Percentiles rank a stretch among this genome's conserved stretches.
Evolutionary conservation across 2,113 vertebrate genomes (phyloP).

Genomic region (Heterocephalus glaber): DNA sequence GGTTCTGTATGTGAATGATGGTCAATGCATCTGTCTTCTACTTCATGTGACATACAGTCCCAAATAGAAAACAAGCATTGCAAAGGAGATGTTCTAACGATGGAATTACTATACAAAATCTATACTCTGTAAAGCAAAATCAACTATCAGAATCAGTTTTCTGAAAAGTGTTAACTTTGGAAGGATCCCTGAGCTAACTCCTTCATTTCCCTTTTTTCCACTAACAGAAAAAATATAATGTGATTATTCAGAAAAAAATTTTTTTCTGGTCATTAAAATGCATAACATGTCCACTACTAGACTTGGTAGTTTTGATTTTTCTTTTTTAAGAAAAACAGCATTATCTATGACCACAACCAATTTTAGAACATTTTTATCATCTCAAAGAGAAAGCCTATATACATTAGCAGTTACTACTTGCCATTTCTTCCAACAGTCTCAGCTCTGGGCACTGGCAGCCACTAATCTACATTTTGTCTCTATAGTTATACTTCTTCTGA

Average conservation of each 20-base stretch:
- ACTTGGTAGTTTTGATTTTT: conserved; percentile 2
- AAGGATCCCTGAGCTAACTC: not conserved
- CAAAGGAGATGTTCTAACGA: conserved; percentile 26
- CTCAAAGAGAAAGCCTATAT: not conserved
- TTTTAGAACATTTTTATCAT: conserved; percentile 34
- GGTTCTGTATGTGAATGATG: conserved; percentile 28
- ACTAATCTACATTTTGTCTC: not conserved
- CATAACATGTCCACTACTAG: not conserved
- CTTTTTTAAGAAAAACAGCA: not conserved
- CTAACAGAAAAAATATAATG: conserved; percentile 27
- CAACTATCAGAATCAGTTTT: not conserved
- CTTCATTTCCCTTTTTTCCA: conserved; percentile 19
- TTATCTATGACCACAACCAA: not conserved
- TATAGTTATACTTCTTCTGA: not conserved
- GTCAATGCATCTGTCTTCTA: conserved; percentile 15
- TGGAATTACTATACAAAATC: conserved; percentile 24
- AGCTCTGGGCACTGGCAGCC: not conserved
- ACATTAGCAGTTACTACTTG: conserved; percentile 20
- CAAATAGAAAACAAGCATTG: conserved; percentile 16
- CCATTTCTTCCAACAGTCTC: not conserved
- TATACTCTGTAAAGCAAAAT: conserved; percentile 43
- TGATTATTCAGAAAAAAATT: conserved; percentile 34
- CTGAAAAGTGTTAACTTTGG: conserved; percentile 6
- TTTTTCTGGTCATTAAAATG: conserved; percentile 42
- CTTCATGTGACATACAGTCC: conserved; percentile 24